Percentiles rank a stretch among this genome's conserved stretches.
Evolutionary conservation across 2,888 invertebrate genomes (phyloP).

Genomic region (Melanchra persicariae): DNA sequence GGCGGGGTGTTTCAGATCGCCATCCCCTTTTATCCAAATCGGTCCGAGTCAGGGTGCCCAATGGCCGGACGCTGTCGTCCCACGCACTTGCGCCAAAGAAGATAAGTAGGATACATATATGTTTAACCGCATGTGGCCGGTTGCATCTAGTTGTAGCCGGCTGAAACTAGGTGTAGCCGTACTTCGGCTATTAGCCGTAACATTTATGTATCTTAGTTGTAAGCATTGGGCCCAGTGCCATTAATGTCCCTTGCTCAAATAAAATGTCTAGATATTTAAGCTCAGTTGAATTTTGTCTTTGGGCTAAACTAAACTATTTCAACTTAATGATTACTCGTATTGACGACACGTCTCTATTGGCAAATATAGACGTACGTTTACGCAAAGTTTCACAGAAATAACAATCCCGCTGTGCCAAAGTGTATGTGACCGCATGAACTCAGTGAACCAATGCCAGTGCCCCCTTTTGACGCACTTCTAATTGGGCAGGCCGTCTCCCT

Average conservation of each 20-base stretch:
- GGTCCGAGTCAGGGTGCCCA: too few species aligned
- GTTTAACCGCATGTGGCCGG: too few species aligned
- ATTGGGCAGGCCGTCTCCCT: slow-evolving; percentile 30
- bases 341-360: background rate
- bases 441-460: background rate
- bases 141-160: background rate
- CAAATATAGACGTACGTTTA: background rate
- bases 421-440: background rate
- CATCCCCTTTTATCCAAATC: too few species aligned
- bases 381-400: slow-evolving; percentile 22
- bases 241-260: background rate
- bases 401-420: slow-evolving; percentile 12
- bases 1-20: too few species aligned
- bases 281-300: too few species aligned
- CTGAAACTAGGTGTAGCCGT: too few species aligned
- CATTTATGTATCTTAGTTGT: too few species aligned
- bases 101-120: too few species aligned
- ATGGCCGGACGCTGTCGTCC: too few species aligned
- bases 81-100: too few species aligned
- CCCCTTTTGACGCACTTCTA: slow-evolving; percentile 17
- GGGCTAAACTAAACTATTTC: background rate
- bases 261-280: background rate
- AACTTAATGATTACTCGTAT: background rate
- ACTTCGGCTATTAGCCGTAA: too few species aligned
- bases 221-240: background rate